Conservation (phyloP, 2,888 invertebrate species). For the Dynastes tityus region DNA sequence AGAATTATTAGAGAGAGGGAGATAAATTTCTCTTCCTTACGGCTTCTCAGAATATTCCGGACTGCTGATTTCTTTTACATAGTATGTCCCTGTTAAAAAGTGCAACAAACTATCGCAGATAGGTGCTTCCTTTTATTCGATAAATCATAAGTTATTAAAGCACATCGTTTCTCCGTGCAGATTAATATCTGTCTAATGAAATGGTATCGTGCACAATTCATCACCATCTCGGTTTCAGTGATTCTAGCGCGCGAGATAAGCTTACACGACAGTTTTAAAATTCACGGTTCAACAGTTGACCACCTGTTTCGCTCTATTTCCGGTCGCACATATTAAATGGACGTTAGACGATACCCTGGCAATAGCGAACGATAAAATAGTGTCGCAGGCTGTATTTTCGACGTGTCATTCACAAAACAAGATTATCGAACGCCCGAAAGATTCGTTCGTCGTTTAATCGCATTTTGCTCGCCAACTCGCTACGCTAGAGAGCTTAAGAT, state of each 20-base stretch:
- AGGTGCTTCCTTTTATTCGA: not conserved
- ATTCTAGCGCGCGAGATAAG: constrained; percentile 46
- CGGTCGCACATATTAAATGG: constrained; percentile 52
- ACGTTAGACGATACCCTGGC: constrained; percentile 53
- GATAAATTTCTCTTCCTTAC: no score
- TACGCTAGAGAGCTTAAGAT: not conserved
- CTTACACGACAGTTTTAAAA: constrained; percentile 52
- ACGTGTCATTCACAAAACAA: constrained; percentile 13
- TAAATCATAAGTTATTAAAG: constrained; percentile 39
- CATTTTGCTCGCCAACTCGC: not conserved
- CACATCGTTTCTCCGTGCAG: constrained; percentile 8
- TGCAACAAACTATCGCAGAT: no score
- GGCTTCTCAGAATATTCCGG: no score
- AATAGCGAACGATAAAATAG: constrained; percentile 40
- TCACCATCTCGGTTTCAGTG: constrained; percentile 42
- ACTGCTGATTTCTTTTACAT: no score
- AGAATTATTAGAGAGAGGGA: no score
- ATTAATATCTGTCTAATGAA: constrained; percentile 44
- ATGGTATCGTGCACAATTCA: constrained; percentile 45
- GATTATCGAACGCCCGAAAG: constrained; percentile 5
- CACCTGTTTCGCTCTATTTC: constrained; percentile 56
- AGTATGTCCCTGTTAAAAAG: no score
- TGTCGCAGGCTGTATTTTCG: constrained; percentile 17
- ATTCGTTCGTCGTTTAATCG: not conserved
- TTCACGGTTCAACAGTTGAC: constrained; percentile 56